Percentiles rank a stretch among this genome's conserved stretches.
Conservation (phyloP, 2,113 vertebrate genomes). For the Menura novaehollandiae region DNA sequence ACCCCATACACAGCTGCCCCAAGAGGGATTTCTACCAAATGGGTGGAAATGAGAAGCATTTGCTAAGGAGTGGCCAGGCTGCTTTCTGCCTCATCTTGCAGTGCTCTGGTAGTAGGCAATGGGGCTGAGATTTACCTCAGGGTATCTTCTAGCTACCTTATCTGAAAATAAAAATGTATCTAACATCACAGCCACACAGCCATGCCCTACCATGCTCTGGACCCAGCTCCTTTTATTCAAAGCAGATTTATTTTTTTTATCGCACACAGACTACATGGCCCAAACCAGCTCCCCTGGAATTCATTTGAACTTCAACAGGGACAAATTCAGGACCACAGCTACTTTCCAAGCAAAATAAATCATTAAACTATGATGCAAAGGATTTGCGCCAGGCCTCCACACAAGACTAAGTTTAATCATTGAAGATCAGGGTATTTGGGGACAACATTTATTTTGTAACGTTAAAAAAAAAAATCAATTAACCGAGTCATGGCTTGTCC, state of each 20-base stretch:
- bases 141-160: background rate
- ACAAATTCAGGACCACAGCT: background rate
- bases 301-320: background rate
- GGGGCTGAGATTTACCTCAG: background rate
- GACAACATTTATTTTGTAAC: constrained; percentile 46
- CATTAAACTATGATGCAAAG: constrained; percentile 17
- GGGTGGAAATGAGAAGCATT: background rate
- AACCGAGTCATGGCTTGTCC: background rate
- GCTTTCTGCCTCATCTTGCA: background rate
- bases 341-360: constrained; percentile 46
- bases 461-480: background rate
- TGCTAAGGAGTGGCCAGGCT: background rate
- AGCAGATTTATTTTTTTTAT: background rate
- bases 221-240: background rate
- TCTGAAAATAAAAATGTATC: background rate
- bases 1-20: background rate
- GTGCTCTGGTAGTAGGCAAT: background rate
- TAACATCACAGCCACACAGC: fast-evolving
- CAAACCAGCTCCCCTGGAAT: background rate
- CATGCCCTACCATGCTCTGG: background rate
- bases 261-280: background rate
- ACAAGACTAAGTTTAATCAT: constrained; percentile 31
- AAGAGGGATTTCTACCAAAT: fast-evolving
- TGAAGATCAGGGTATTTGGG: constrained; percentile 35
- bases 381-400: background rate